Percentiles rank a stretch among this genome's conserved stretches.
phyloP scores from a whole-genome alignment of 2,888 invertebrate species.

The Tenodera sinensis region DNA sequence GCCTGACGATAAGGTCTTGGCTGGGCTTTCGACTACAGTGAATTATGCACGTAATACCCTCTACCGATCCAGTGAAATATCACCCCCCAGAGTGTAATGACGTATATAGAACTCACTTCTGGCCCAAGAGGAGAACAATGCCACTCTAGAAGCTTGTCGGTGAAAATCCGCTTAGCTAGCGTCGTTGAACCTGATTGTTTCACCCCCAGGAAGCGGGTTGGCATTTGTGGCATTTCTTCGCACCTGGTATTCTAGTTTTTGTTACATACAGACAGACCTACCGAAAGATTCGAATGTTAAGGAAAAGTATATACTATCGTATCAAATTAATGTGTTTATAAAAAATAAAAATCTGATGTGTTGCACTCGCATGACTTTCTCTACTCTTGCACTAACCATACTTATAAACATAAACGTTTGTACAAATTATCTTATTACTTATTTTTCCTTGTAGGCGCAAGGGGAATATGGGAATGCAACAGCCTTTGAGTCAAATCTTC shows the following conservation, averaged over 20 bases:
- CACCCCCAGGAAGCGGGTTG: not conserved
- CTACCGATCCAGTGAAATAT: not conserved
- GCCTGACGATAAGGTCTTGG: not conserved
- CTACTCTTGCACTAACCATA: too few relatives aligned
- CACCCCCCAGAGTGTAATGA: not conserved
- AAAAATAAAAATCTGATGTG: too few relatives aligned
- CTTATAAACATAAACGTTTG: too few relatives aligned
- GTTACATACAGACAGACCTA: not conserved
- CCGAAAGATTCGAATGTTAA: too few relatives aligned
- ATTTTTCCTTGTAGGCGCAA: too few relatives aligned
- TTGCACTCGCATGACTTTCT: too few relatives aligned
- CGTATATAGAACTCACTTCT: not conserved
- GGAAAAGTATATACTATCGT: too few relatives aligned
- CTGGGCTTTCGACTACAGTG: not conserved
- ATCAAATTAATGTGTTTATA: too few relatives aligned
- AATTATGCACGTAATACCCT: not conserved
- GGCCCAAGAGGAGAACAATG: not conserved
- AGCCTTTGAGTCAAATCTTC: too few relatives aligned
- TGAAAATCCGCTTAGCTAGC: not conserved
- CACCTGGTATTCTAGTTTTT: not conserved
- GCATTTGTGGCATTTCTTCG: not conserved
- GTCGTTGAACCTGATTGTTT: not conserved
- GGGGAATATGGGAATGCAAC: too few relatives aligned
- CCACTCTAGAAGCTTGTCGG: not conserved
- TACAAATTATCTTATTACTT: too few relatives aligned